Base-by-base conservation (phyloP, 1,140 invertebrate species). In the Drosophila ambigua region DNA sequence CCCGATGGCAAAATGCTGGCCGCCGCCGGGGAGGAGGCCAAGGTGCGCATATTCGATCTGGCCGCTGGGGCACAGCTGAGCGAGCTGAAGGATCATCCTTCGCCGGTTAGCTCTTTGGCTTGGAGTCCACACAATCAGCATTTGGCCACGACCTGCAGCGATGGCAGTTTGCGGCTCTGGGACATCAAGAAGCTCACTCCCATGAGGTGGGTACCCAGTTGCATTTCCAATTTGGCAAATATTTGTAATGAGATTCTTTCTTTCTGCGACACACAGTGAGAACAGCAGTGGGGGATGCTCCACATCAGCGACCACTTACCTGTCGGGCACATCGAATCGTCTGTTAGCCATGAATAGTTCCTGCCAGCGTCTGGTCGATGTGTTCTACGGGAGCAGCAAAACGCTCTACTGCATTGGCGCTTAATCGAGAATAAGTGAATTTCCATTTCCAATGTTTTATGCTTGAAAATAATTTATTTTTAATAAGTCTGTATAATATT, bases 1-100 rank as follows among this genome's bases (percentile, higher is more conserved):
- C 96, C 96, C 0, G 94, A 95, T 68, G 97, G 96, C n/a, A 94
- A 95, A 91, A 92, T 97, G 46, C 93, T 98, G 49, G 97, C 97
- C 4, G 97, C 96, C 65, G 95, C 93, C 71, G 94, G 93, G 44
- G 93, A 94, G 69, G 94, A 94, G 63, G 93, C 93, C 53, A 94
- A 94, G 74, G 93, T 94, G 23, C 93, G 93, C 76, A 93, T 94
- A 23, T 94, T 94, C 89, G 93, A 94, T 76, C 82, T 94, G 66
- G 93, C 93, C 4, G 93, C 93, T 15, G 93, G 93, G 23, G 92
- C 92, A 5, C 94, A 93, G 82, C 83, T 94, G 15, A 92, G 94
- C 49, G 95, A 96, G 89, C 96, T 98, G 76, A 95, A 94, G 92
- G 95, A 96, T 26, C 97, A 98, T 91, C 94, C 94, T 57, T 94